Base-by-base conservation (phyloP, 92 coral and sea anemone species). In the Porites rus region DNA sequence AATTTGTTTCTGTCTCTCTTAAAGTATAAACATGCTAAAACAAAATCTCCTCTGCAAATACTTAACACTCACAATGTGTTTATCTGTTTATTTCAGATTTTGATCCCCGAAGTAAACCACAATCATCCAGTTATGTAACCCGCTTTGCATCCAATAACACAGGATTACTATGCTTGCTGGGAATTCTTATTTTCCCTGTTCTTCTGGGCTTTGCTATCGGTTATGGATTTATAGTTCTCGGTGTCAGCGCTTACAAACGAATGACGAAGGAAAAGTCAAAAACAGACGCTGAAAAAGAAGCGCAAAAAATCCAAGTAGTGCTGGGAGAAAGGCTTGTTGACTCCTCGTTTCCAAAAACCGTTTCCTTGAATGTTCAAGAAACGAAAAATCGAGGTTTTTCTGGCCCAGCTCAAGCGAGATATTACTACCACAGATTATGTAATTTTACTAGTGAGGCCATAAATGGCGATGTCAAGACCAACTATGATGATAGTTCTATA, bases 111-210 rank as follows among this genome's bases (percentile, higher is more conserved):
- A 92, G 92, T 53, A 94, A 92, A 67, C 93, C 95, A 17, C 93
- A 83, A n/a, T 87, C 87, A 83, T 69, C 94, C 8, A 94, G 93
- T 71, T 93, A 79, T 58, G 46, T 94, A 64, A 88, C 98, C 38
- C 96, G 95, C 22, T 68, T 97, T 77, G 86, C 94, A 65, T 95
- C 95, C 91, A 96, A 95, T 76, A 96, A 97, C 90, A 95, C 98
- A 17, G 99, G 99, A 2, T 60, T 95, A 5, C 87, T 94, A 54
- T 97, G 99, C 66, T 82, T 97, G 46, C 80, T 90, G 46, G 98
- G 97, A 0, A 68, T 97, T 53, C 84, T 97, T 21, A 85, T 96
- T 12, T 86, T 97, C 65, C 99, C 99, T 79, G 89, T 97, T 53
- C 81, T 97, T 18, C 51, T 97, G 71, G 99, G 99, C 68, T 14